Percentiles rank a stretch among this genome's conserved stretches.
These are phyloP conservation scores for Mycteria americana DNA, from an alignment of 2,797 vertebrate genomes.

Conservation along the genomic window DNA sequence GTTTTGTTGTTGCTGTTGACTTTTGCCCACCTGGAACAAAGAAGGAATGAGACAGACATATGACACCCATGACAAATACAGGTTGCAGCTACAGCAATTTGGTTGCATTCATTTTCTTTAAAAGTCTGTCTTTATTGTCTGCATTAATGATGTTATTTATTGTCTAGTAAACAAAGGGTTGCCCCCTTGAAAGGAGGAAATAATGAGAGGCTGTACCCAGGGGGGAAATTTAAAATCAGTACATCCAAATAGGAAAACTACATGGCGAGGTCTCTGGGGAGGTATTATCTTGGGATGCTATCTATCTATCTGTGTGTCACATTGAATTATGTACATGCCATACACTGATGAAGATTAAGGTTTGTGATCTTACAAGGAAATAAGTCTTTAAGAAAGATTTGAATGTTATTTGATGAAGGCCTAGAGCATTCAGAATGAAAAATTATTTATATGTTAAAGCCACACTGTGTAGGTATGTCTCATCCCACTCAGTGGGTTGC, in stretches of 20 bases:
- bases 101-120: neutral
- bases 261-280: neutral
- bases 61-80: neutral
- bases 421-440: neutral
- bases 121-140: neutral
- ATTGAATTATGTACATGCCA: neutral
- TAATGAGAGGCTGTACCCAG: neutral
- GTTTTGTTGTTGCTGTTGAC: neutral
- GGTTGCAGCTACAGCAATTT: neutral
- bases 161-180: neutral
- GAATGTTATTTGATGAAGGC: neutral
- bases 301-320: neutral
- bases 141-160: neutral
- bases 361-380: neutral
- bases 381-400: neutral
- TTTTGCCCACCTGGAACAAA: neutral
- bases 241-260: neutral
- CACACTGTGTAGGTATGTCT: neutral
- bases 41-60: neutral
- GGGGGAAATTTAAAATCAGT: neutral
- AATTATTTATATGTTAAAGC: neutral
- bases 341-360: neutral
- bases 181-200: neutral
- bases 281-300: neutral
- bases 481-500: too few species aligned